phyloP scores from a whole-genome alignment of 1,140 invertebrate genomes.

The Fopius arisanus region DNA sequence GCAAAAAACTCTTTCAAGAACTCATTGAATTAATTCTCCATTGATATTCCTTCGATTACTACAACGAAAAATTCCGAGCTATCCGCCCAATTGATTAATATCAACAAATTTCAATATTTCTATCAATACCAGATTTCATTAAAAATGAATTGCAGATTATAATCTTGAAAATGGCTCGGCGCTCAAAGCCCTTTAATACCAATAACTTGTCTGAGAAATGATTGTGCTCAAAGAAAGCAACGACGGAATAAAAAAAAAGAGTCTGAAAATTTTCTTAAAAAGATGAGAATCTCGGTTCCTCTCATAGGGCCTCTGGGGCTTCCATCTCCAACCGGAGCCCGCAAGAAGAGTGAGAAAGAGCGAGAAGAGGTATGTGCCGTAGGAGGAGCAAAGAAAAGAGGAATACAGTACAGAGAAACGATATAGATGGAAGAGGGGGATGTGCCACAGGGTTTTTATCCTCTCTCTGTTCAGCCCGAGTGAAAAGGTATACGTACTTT shows the following conservation, averaged over 20 bases:
- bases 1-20: no score
- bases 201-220: not conserved
- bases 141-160: no score
- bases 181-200: no score
- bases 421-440: slow-evolving; percentile 41
- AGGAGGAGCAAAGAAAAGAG: not conserved
- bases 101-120: no score
- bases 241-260: no score
- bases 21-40: no score
- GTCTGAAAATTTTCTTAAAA: not conserved
- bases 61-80: no score
- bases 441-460: slow-evolving; percentile 25
- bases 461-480: not conserved
- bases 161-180: no score
- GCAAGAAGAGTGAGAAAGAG: slow-evolving; percentile 21
- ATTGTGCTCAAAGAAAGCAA: not conserved
- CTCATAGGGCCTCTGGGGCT: slow-evolving; percentile 48
- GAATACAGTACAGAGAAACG: slow-evolving; percentile 7
- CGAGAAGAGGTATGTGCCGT: not conserved
- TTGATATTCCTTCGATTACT: no score
- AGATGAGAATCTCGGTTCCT: slow-evolving; percentile 59
- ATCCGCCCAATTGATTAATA: no score
- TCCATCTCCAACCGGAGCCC: not conserved
- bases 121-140: no score
- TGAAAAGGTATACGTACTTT: not conserved